Percentiles rank a stretch among this genome's conserved stretches.
Evolutionary conservation across 2,888 invertebrate genomes (phyloP).

Genomic region (Drosophila lutescens): DNA sequence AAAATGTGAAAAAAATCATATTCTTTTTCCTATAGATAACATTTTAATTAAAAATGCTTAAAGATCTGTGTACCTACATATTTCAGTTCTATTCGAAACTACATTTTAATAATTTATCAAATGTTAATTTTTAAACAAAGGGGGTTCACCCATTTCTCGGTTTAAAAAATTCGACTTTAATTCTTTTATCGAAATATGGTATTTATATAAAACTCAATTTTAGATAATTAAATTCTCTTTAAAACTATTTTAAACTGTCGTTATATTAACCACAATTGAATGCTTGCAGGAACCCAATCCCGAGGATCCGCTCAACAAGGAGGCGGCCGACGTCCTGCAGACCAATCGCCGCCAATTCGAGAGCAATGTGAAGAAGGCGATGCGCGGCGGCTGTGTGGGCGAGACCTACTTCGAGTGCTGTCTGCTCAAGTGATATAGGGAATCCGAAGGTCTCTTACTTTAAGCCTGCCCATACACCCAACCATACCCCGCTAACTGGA

Average conservation of each 20-base stretch:
- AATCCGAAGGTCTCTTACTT: constrained; percentile 82
- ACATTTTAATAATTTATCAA: no score
- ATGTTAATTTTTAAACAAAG: no score
- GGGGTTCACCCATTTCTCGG: no score
- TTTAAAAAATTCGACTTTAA: no score
- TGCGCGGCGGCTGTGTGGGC: constrained; percentile 98
- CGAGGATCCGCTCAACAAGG: constrained; percentile 99
- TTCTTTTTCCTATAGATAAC: no score
- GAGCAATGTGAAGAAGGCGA: constrained; percentile 97
- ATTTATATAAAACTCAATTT: not conserved
- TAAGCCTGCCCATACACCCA: constrained; percentile 80
- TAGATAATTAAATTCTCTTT: no score
- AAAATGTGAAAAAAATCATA: no score
- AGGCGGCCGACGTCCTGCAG: constrained; percentile 98
- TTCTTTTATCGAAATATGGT: not conserved
- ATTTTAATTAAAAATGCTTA: no score
- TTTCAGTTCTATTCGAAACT: no score
- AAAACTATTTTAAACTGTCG: no score
- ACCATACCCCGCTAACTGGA: constrained; percentile 73
- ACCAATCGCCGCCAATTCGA: constrained; percentile 97
- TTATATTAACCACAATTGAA: no score
- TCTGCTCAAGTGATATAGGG: constrained; percentile 93
- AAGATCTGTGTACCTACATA: no score
- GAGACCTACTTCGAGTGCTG: constrained; percentile 97
- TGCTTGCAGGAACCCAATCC: constrained; percentile 95